Evolutionary conservation across 2,113 vertebrate genomes (phyloP).

Genomic region (Nicator chloris): DNA sequence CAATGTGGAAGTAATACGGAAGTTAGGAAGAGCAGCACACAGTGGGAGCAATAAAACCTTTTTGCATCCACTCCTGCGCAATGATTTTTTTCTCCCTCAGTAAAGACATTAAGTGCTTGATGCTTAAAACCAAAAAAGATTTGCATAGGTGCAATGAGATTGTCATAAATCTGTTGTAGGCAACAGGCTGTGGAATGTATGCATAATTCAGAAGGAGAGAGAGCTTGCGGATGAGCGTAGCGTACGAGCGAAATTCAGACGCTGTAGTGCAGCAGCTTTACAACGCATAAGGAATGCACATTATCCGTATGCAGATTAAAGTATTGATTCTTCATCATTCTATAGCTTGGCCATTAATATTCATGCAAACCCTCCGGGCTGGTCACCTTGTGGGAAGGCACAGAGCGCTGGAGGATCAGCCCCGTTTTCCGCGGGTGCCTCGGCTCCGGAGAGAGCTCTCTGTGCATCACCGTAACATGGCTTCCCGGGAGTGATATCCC

Average conservation of each 20-base stretch:
- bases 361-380: not conserved
- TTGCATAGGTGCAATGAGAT: constrained; percentile 55
- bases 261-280: not conserved
- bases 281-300: not conserved
- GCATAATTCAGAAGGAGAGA: constrained; percentile 51
- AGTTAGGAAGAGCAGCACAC: not conserved
- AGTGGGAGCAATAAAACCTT: constrained; percentile 22
- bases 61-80: not conserved
- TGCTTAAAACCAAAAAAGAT: constrained; percentile 45
- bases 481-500: constrained; percentile 9
- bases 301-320: constrained; percentile 33
- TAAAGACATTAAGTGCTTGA: constrained; percentile 41
- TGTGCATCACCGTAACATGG: constrained; percentile 20
- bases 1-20: not conserved
- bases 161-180: constrained; percentile 54
- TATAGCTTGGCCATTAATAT: not conserved
- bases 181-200: constrained; percentile 55
- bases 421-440: not conserved
- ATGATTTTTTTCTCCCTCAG: constrained; percentile 15
- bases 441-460: not conserved
- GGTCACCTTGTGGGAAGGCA: not conserved
- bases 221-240: constrained; percentile 15
- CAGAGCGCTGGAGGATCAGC: not conserved
- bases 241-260: not conserved
- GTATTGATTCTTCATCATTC: constrained; percentile 29